Evolutionary conservation across 1,140 invertebrate genomes (phyloP).

Genomic region (Lithobius niger): DNA sequence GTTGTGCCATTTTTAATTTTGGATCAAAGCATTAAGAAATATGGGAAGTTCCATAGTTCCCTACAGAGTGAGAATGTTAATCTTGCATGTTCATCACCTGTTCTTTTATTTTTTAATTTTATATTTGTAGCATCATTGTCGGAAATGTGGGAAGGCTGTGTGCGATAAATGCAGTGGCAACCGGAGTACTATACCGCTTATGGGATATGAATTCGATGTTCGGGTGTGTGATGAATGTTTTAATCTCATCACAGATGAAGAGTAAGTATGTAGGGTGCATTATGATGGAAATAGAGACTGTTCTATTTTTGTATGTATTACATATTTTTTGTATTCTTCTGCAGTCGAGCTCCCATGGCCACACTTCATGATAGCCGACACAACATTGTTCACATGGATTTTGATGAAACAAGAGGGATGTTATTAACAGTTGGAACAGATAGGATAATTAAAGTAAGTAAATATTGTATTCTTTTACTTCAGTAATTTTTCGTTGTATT

Average conservation of each 20-base stretch:
- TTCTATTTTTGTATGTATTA: not conserved
- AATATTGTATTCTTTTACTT: too few species aligned
- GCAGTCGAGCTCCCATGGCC: constrained; percentile 73
- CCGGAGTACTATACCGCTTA: constrained; percentile 73
- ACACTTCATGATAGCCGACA: constrained; percentile 93
- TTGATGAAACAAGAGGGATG: constrained; percentile 71
- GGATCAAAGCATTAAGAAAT: too few species aligned
- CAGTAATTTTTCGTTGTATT: too few species aligned
- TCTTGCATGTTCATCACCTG: constrained; percentile 17
- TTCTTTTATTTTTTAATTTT: not conserved
- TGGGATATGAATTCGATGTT: constrained; percentile 97
- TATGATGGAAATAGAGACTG: not conserved
- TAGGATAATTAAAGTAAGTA: constrained; percentile 76
- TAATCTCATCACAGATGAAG: constrained; percentile 61
- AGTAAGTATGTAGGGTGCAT: constrained; percentile 40
- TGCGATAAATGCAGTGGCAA: constrained; percentile 83
- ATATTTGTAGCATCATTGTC: constrained; percentile 37
- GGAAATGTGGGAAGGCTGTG: constrained; percentile 78
- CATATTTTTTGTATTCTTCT: constrained; percentile 24
- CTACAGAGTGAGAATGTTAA: constrained; percentile 1
- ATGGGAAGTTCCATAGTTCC: not conserved
- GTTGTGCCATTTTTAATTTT: too few species aligned
- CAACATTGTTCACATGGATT: constrained; percentile 68
- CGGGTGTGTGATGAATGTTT: constrained; percentile 88
- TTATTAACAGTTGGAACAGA: constrained; percentile 88